phyloP scores from a whole-genome alignment of 2,888 invertebrate species.

The Drosophila kokeensis region DNA sequence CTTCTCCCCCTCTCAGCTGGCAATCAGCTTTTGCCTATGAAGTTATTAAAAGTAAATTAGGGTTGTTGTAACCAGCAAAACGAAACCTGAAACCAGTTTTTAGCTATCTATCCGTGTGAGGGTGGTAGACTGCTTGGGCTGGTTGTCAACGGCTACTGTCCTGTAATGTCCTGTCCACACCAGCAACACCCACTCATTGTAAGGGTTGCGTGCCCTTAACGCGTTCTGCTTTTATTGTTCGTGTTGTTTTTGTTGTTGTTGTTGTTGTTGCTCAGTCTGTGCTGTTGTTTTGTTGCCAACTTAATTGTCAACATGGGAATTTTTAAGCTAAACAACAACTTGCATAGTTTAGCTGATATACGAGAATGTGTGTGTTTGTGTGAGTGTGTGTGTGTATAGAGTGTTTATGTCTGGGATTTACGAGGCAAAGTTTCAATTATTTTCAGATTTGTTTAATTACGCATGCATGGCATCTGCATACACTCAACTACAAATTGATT shows the following conservation, averaged over 20 bases:
- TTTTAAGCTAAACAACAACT: slow-evolving; percentile 68
- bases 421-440: slow-evolving; percentile 77
- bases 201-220: slow-evolving; percentile 76
- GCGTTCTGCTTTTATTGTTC: slow-evolving; percentile 56
- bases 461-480: slow-evolving; percentile 45
- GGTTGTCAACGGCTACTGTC: slow-evolving; percentile 49
- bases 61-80: slow-evolving; percentile 76
- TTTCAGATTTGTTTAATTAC: slow-evolving; percentile 80
- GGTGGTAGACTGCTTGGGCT: not conserved
- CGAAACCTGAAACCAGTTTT: slow-evolving; percentile 64
- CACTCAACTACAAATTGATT: slow-evolving; percentile 64
- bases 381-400: slow-evolving; percentile 17
- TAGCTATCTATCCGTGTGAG: slow-evolving; percentile 23
- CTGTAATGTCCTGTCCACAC: slow-evolving; percentile 18
- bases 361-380: slow-evolving; percentile 1
- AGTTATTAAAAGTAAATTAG: slow-evolving; percentile 84
- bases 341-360: slow-evolving; percentile 62
- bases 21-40: slow-evolving; percentile 63
- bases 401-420: slow-evolving; percentile 68
- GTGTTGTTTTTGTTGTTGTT: slow-evolving; percentile 10
- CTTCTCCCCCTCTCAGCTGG: not conserved
- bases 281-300: slow-evolving; percentile 65
- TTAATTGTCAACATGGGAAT: slow-evolving; percentile 81
- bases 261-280: slow-evolving; percentile 46
- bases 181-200: slow-evolving; percentile 27